Evolutionary conservation across 2,797 vertebrate genomes (phyloP).

Genomic region (Ibycter americanus): DNA sequence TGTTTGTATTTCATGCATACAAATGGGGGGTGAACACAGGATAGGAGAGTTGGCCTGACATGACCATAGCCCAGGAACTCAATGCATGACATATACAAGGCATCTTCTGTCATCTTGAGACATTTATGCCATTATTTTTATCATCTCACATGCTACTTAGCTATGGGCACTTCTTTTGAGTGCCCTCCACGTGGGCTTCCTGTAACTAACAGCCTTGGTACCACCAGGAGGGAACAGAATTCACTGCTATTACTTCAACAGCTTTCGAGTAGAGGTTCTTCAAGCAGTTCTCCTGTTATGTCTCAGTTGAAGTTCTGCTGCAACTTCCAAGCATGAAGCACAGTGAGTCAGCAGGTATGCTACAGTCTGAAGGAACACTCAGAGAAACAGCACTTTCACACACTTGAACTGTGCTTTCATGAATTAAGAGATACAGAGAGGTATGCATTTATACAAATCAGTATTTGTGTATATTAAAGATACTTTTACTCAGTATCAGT

Average conservation of each 20-base stretch:
- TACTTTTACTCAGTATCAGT: constrained; percentile 67
- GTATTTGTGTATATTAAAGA: constrained; percentile 62
- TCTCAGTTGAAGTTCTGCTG: not conserved
- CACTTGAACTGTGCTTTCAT: constrained; percentile 36
- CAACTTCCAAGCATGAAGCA: not conserved
- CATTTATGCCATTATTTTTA: not conserved
- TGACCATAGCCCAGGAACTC: not conserved
- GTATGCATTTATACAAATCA: constrained; percentile 54
- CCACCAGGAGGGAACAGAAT: not conserved
- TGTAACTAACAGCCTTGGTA: not conserved
- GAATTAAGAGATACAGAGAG: constrained; percentile 21
- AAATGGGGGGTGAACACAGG: not conserved
- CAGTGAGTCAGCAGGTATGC: constrained; percentile 3
- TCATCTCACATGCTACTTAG: not conserved
- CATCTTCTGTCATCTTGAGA: not conserved
- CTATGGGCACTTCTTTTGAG: not conserved
- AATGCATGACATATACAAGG: not conserved
- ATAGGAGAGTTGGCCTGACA: not conserved
- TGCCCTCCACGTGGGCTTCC: not conserved
- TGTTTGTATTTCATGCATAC: not conserved
- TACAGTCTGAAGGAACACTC: not conserved
- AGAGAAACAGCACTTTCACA: constrained; percentile 42
- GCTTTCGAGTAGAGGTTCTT: not conserved
- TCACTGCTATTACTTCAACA: not conserved
- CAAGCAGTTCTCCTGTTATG: not conserved